These are phyloP conservation scores for Stegodyphus dumicola DNA, from an alignment of 1,140 invertebrate genomes.

Conservation along the genomic window DNA sequence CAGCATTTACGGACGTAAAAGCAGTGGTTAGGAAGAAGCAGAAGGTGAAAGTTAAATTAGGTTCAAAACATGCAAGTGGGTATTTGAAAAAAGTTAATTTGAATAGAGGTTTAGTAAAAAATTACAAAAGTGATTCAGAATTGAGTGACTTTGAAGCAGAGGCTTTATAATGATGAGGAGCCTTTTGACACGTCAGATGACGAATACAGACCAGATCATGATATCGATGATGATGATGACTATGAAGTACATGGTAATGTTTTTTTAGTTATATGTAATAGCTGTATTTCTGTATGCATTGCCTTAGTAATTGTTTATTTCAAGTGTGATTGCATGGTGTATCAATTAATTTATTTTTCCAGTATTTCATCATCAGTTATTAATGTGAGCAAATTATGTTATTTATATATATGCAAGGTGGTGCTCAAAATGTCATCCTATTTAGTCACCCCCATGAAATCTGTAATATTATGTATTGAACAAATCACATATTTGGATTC, in stretches of 20 bases:
- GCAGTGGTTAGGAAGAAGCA: conserved; percentile 22
- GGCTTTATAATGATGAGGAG: conserved; percentile 57
- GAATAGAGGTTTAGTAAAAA: conserved; percentile 21
- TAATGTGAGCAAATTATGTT: too few species aligned
- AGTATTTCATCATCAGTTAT: too few species aligned
- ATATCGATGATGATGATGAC: conserved; percentile 8
- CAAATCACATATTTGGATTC: too few species aligned
- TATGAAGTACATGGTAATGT: not conserved
- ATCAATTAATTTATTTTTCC: too few species aligned
- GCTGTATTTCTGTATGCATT: too few species aligned
- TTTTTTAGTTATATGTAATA: not conserved
- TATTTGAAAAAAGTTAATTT: conserved; percentile 55
- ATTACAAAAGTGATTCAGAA: conserved; percentile 50
- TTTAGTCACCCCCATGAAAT: too few species aligned
- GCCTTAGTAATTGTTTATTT: too few species aligned
- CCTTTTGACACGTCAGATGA: conserved; percentile 44
- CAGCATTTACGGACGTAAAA: conserved; percentile 25
- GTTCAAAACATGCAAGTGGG: conserved; percentile 64
- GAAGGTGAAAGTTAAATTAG: conserved; percentile 56
- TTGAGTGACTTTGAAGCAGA: conserved; percentile 62
- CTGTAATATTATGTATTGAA: too few species aligned
- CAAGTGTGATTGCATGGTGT: too few species aligned
- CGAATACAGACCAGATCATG: conserved; percentile 46
- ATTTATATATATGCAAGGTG: too few species aligned
- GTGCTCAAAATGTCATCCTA: too few species aligned